Evolutionary conservation across 2,113 vertebrate genomes (phyloP), one percentile per base, ranked within the genome.

Genomic region (Nothobranchius furzeri): DNA sequence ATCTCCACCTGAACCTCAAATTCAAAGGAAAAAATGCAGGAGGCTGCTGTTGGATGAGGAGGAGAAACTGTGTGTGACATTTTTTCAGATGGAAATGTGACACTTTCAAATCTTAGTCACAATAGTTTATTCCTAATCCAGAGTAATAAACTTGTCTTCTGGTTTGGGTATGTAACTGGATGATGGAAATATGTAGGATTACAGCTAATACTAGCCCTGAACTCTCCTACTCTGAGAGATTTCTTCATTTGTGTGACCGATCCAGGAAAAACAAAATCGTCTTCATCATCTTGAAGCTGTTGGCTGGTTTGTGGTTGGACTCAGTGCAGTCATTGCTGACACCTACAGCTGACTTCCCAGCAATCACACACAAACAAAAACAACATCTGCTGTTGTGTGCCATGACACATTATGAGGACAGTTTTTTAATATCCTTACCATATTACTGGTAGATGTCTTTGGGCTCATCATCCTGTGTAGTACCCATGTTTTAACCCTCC

Each of bases 21-120:
- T 35, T 63, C 24, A 25, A 59, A 68, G 54, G 25, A 78, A 74
- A 58, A 47, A 40, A 13, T 17, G 57, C 64, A 61, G 72, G 20
- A 57, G 45, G 67, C 20, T 64, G 48, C 53, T 65, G 60, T 59
- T 69, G 76, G 76, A 77, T 71, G 69, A 64, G 84, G 71, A 70
- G 68, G 79, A 75, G 9, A 50, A 50, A 50, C 3, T 17, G 1
- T 17, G 17, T 30, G 2, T 30, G 3, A 9, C 8, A 2, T 20
- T 20, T 20, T 50, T 20, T 9, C 17, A 50, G 49, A 50, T 17
- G n/a, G 43, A 45, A 45, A 45, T 12, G 12, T 12, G 43, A 3
- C 9, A 45, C 10, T 45, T 45, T 45, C 3, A 45, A 45, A 45
- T 12, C 12, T 11, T 12, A 11, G 2, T 45, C 11, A 10, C 10